phyloP scores from a whole-genome alignment of 2,797 vertebrate species.

The Poeciliopsis presidionis region DNA sequence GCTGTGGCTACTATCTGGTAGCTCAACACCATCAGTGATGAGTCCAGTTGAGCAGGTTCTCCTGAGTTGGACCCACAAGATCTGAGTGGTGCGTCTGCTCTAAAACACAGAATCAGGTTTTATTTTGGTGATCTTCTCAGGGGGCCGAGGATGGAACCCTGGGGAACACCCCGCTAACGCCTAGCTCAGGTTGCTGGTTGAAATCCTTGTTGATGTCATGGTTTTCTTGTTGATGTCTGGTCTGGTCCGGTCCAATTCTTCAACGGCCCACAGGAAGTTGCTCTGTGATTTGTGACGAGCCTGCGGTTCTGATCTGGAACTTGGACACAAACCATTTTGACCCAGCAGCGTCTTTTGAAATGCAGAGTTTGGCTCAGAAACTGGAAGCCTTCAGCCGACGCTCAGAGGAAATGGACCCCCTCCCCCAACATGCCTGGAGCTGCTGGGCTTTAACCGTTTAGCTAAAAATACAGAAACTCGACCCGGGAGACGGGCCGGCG shows the following conservation, averaged over 20 bases:
- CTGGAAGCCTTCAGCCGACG: neutral
- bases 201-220: neutral
- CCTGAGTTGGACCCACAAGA: neutral
- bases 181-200: neutral
- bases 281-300: neutral
- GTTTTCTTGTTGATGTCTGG: neutral
- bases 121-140: neutral
- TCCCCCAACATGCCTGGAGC: neutral
- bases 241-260: neutral
- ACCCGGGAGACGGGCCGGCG: neutral
- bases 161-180: neutral
- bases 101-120: neutral
- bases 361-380: neutral
- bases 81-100: neutral
- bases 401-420: neutral
- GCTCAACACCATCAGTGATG: too few relatives aligned
- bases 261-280: neutral
- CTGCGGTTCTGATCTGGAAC: neutral
- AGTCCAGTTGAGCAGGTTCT: neutral
- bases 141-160: neutral
- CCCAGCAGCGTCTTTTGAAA: neutral
- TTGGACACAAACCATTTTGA: neutral
- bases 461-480: constrained; percentile 18
- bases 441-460: neutral
- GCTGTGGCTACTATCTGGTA: too few relatives aligned